Conservation (phyloP, 2,888 invertebrate genomes). For the Drosophila mimica region DNA sequence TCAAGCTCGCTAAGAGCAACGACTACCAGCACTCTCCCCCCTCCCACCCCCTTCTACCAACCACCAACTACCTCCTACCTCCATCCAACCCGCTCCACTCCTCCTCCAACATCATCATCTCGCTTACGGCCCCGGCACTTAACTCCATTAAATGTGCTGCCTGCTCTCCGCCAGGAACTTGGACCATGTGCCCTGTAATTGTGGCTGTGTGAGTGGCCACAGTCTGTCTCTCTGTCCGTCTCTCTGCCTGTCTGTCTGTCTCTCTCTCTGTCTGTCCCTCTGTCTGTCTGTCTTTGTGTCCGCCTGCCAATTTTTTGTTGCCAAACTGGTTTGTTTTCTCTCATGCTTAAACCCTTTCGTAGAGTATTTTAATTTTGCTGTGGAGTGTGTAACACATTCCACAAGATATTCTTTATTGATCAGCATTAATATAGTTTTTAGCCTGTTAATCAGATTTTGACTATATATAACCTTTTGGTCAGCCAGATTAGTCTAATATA, state of each 20-base stretch:
- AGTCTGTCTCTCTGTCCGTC: neutral
- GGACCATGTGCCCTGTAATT: neutral
- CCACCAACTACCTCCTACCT: neutral
- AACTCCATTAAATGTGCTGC: conserved; percentile 62
- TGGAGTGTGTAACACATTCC: neutral
- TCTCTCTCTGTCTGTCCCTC: conserved; percentile 4
- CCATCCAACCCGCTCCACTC: neutral
- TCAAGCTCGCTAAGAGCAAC: conserved; percentile 61
- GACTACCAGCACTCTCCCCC: conserved; percentile 3
- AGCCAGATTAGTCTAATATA: too few species aligned
- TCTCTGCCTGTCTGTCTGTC: neutral
- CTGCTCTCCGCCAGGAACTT: neutral
- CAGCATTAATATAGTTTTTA: neutral
- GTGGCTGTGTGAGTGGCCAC: conserved; percentile 19
- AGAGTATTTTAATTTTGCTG: neutral
- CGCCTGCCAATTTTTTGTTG: conserved; percentile 59
- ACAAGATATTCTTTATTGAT: neutral
- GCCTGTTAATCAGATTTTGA: too few species aligned
- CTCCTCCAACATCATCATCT: neutral
- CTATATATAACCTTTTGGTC: too few species aligned
- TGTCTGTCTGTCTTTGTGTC: conserved; percentile 7
- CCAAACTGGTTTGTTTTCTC: conserved; percentile 62
- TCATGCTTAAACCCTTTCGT: neutral
- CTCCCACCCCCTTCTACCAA: neutral
- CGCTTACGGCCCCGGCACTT: conserved; percentile 52